phyloP scores from a whole-genome alignment of 2,888 invertebrate species.

The Leptothorax acervorum region DNA sequence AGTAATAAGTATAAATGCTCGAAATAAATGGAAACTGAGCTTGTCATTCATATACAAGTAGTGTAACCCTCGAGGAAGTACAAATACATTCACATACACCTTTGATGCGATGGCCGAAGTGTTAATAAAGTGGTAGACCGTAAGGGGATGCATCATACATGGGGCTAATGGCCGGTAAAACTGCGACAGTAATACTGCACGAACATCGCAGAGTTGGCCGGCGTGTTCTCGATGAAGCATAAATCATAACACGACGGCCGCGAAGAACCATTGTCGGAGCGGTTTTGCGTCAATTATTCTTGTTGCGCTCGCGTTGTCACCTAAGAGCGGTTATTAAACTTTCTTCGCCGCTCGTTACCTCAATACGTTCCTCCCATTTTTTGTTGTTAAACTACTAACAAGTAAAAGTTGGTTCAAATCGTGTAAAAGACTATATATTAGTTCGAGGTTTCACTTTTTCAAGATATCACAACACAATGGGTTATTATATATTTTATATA shows the following conservation, averaged over 20 bases:
- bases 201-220: conserved; percentile 58
- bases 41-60: not conserved
- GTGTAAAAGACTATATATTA: not conserved
- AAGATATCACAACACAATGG: not conserved
- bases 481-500: not conserved
- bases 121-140: conserved; percentile 66
- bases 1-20: not conserved
- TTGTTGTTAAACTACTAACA: not conserved
- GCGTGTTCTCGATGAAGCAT: conserved; percentile 55
- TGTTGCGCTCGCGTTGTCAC: conserved; percentile 8
- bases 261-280: conserved; percentile 27
- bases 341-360: conserved; percentile 47
- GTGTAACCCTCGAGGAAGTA: not conserved
- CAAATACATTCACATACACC: not conserved
- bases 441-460: not conserved
- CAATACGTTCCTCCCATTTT: not conserved
- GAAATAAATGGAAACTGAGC: conserved; percentile 17
- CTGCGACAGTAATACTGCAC: conserved; percentile 65
- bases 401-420: not conserved
- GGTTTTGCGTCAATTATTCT: conserved; percentile 45
- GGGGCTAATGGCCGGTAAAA: conserved; percentile 69
- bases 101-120: not conserved
- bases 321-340: conserved; percentile 54
- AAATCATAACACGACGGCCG: conserved; percentile 56
- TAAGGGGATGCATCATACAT: conserved; percentile 61